Evolutionary conservation across 1,140 invertebrate species (phyloP).

Genomic region (Eurytemora carolleeae): DNA sequence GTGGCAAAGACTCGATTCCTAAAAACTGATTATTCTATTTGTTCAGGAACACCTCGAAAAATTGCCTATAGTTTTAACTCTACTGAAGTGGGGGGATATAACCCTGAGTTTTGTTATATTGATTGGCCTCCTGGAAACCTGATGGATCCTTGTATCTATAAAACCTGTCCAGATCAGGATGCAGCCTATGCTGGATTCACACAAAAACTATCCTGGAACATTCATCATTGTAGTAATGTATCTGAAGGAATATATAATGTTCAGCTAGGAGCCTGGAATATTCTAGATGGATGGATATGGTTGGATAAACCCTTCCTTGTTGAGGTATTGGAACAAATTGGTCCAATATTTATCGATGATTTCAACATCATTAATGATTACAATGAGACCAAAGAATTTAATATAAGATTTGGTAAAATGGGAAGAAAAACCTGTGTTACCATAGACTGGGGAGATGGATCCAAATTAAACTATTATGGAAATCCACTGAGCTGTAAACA

Average conservation of each 20-base stretch:
- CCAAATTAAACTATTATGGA: slow-evolving; percentile 1
- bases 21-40: no score
- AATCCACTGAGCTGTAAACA: slow-evolving; percentile 1
- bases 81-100: background rate
- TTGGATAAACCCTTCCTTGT: background rate
- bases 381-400: slow-evolving; percentile 17
- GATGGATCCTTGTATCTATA: background rate
- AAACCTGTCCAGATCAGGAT: background rate
- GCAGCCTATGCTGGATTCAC: background rate
- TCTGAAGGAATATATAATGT: slow-evolving; percentile 8
- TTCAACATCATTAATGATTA: slow-evolving; percentile 6
- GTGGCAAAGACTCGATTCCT: no score
- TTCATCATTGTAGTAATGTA: background rate
- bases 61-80: slow-evolving; percentile 6
- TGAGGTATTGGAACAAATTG: slow-evolving; percentile 8
- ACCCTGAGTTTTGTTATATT: background rate
- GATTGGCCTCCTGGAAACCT: slow-evolving; percentile 2
- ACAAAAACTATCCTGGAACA: background rate
- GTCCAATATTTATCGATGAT: slow-evolving; percentile 7
- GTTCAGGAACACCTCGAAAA: background rate
- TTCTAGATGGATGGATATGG: slow-evolving; percentile 4
- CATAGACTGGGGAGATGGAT: slow-evolving; percentile 16
- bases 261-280: background rate
- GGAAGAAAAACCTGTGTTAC: slow-evolving; percentile 14
- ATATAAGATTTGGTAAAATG: slow-evolving; percentile 1